These are phyloP conservation scores for Mus minutoides DNA, from an alignment of 2,797 vertebrate species.

Conservation along the genomic window DNA sequence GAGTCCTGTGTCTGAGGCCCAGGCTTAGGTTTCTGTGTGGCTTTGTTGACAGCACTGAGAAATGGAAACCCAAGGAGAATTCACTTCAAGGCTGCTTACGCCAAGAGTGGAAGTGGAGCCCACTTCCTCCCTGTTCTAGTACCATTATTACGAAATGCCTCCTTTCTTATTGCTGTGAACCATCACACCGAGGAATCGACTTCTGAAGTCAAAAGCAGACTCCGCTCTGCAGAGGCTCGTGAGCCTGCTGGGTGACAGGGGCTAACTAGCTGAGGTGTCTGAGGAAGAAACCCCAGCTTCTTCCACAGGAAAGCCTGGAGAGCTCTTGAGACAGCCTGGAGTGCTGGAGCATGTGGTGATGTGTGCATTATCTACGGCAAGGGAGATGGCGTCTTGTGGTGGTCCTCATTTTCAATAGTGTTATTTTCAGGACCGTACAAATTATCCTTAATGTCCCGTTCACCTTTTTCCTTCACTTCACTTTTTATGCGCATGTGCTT, in stretches of 20 bases:
- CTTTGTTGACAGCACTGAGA: conserved; percentile 30
- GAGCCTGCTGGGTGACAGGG: not conserved
- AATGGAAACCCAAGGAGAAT: conserved; percentile 51
- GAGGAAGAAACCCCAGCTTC: not conserved
- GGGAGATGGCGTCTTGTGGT: not conserved
- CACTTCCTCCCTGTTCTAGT: conserved; percentile 12
- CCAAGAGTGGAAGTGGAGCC: conserved; percentile 2
- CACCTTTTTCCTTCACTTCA: not conserved
- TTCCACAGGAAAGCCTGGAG: not conserved
- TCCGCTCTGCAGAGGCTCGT: not conserved
- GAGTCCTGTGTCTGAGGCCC: conserved; percentile 28
- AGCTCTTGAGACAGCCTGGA: too few relatives aligned
- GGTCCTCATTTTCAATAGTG: not conserved
- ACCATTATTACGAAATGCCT: not conserved
- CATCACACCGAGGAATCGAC: not conserved
- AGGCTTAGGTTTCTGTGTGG: not conserved
- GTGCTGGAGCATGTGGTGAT: not conserved
- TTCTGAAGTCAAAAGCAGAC: conserved; percentile 20
- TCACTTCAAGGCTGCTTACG: conserved; percentile 46
- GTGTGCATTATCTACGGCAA: not conserved
- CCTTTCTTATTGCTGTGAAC: not conserved
- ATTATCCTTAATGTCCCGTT: not conserved
- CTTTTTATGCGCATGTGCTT: too few relatives aligned
- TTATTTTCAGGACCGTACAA: not conserved
- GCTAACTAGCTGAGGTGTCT: not conserved